Base-by-base conservation (phyloP, 2,797 vertebrate species). In the Hapalemur alaotrensis region DNA sequence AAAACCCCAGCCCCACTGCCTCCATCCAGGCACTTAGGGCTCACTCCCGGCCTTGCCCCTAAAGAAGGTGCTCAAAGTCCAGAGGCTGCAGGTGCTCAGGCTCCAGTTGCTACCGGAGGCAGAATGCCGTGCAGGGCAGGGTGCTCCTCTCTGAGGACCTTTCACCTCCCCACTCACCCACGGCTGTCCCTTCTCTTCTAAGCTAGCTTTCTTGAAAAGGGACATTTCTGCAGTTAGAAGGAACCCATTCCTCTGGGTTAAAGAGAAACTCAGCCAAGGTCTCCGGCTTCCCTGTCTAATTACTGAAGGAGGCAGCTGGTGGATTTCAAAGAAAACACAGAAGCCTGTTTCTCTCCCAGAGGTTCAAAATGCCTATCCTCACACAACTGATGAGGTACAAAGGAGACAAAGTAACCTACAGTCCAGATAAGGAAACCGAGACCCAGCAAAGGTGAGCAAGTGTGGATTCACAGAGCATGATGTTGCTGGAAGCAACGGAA, bases 41-140 rank as follows among this genome's bases (percentile, higher is more conserved):
- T 97, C 63, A 8, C 4, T 35, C 52, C 93, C 54, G 78, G 38
- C 50, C 81, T 25, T 81, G 20, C 73, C 43, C 75, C 93, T 75
- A 67, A 67, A 82, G 70, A 15, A 43, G 0, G 54, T 4, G 30
- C 80, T 88, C 23, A 18, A 57, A 41, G 52, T 41, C 14, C 35
- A 20, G 11, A 4, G 78, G 48, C 92, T 94, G 14, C 30, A 57
- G 25, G 30, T 2, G 63, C 63, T n/a, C 72, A 5, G 89, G 10
- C n/a, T 23, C 28, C 15, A 4, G 9, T 20, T 95, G 86, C 80
- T 93, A 3, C 5, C 10, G 15, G 70, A 46, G 82, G 15, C 59
- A 59, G 73, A 95, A 32, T 10, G 22, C 52, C 70, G 0, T 0
- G 11, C 63, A 78, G 3, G 4, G 28, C 32, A 41, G 57, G 9